These are phyloP conservation scores for Amblyopsis rosae DNA, from an alignment of 2,113 vertebrate species.

Conservation along the genomic window DNA sequence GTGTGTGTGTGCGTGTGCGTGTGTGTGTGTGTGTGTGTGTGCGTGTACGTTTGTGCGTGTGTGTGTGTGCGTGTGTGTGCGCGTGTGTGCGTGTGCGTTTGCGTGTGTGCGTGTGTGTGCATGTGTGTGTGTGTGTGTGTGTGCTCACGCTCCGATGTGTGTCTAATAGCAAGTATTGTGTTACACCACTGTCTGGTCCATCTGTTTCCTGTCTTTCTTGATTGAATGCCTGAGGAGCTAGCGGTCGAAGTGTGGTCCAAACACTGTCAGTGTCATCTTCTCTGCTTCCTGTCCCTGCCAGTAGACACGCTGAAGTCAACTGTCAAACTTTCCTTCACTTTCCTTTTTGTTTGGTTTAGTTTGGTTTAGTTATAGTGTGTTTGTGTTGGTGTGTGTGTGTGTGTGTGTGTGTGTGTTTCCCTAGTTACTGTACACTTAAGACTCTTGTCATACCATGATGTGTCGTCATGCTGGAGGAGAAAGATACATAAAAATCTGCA, in stretches of 20 bases:
- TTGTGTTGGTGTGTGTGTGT: neutral
- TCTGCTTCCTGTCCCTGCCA: constrained; percentile 34
- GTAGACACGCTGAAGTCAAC: constrained; percentile 31
- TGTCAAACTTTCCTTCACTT: constrained; percentile 49
- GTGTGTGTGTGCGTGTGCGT: neutral
- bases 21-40: constrained; percentile 7
- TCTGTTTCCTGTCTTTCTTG: constrained; percentile 56
- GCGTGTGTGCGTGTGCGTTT: too few species aligned
- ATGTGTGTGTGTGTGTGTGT: neutral
- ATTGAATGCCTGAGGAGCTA: constrained; percentile 54
- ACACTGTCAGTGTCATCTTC: constrained; percentile 58
- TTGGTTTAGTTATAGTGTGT: constrained; percentile 2
- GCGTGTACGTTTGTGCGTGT: too few species aligned
- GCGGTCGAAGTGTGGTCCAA: constrained; percentile 49
- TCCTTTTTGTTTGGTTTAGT: constrained; percentile 18
- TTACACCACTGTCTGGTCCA: constrained; percentile 32
- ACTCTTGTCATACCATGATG: neutral
- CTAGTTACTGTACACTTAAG: constrained; percentile 1
- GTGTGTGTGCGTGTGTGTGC: neutral
- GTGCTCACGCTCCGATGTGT: constrained; percentile 2
- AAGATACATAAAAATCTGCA: constrained; percentile 1
- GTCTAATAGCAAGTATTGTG: constrained; percentile 34
- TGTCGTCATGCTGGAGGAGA: constrained; percentile 27
- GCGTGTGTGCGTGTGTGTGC: neutral
- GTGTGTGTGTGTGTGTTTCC: constrained; percentile 9